A percentile compares a stretch with the other conserved stretches of the same genome.
phyloP scores from a whole-genome alignment of 2,888 invertebrate species.

The Phortica okadai region DNA sequence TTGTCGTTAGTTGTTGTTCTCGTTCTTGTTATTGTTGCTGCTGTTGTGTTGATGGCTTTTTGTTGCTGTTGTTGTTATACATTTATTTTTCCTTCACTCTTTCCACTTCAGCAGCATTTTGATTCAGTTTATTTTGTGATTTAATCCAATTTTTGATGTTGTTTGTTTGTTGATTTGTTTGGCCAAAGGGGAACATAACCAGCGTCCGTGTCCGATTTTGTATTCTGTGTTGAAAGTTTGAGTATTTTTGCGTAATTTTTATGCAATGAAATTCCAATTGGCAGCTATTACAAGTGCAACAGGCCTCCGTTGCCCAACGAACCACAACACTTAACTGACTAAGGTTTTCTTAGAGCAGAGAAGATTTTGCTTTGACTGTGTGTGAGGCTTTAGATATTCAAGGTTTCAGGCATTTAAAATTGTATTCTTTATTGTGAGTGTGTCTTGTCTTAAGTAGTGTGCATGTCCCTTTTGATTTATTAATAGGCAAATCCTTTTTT shows the following conservation, averaged over 20 bases:
- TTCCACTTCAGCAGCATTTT: conserved; percentile 2
- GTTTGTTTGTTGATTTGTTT: conserved; percentile 14
- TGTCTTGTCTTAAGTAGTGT: conserved; percentile 23
- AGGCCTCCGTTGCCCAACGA: neutral
- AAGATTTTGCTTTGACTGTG: neutral
- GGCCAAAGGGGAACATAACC: neutral
- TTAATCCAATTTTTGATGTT: conserved; percentile 25
- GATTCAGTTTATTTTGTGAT: conserved; percentile 33
- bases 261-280: conserved; percentile 14
- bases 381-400: neutral
- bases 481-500: conserved; percentile 53
- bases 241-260: neutral
- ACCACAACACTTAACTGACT: neutral
- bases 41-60: conserved; percentile 30
- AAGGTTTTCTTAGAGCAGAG: neutral
- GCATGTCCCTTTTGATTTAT: conserved; percentile 68
- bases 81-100: neutral
- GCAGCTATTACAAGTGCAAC: conserved; percentile 14
- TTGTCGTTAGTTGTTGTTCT: conserved; percentile 13
- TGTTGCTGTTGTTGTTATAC: conserved; percentile 20
- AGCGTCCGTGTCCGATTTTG: neutral
- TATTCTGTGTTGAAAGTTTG: neutral
- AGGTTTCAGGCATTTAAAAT: neutral
- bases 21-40: conserved; percentile 20
- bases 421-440: conserved; percentile 4